Conservation (phyloP, 2,113 vertebrate species). For the Montifringilla adamsi region DNA sequence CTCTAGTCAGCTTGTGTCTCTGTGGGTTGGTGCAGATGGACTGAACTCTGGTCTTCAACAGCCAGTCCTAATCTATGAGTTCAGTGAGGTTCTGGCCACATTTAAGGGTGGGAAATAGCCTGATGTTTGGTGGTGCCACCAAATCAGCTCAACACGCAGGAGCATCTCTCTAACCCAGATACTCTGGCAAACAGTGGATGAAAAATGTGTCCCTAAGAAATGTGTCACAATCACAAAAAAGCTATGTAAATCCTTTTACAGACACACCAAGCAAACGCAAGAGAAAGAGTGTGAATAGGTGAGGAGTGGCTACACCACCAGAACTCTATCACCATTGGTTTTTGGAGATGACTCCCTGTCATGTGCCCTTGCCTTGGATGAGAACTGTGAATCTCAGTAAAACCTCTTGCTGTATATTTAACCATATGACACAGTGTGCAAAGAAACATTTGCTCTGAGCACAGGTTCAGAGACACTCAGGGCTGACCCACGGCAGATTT, state of each 20-base stretch:
- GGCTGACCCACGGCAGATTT: neutral
- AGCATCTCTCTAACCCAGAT: neutral
- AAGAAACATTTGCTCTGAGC: neutral
- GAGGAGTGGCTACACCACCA: neutral
- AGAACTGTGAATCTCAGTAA: neutral
- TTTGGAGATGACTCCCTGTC: neutral
- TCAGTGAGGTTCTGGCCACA: neutral
- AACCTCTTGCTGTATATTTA: neutral
- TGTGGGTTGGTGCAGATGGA: neutral
- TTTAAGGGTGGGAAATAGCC: neutral
- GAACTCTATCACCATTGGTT: neutral
- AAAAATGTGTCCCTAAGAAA: neutral
- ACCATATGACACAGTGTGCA: rapidly evolving
- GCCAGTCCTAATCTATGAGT: neutral
- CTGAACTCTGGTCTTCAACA: neutral
- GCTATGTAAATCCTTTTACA: neutral
- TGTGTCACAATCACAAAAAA: neutral
- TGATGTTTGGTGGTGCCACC: neutral
- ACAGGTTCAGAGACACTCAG: neutral
- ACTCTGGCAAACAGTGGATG: neutral
- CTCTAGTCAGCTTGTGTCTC: neutral
- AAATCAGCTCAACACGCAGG: neutral
- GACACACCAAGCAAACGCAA: neutral
- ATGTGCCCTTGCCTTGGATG: neutral
- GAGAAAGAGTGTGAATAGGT: neutral